Base-by-base conservation (phyloP, 2,888 invertebrate genomes). In the Xylocampa areola region DNA sequence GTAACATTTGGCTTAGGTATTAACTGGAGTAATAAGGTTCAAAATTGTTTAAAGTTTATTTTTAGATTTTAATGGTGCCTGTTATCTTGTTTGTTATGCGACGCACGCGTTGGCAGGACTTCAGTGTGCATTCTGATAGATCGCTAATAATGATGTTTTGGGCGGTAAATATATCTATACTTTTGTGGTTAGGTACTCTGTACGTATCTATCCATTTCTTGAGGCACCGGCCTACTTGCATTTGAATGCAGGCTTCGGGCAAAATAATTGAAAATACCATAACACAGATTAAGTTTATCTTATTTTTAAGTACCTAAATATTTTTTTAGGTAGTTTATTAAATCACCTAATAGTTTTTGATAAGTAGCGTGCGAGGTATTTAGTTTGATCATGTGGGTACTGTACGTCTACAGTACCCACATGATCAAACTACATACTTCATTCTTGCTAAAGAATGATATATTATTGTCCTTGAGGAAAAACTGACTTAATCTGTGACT, bases 121-220 rank as follows among this genome's bases (percentile, higher is more conserved):
- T 77, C 74, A 75, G 76, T 68, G 68, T 76, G 80, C 77, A 85
- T 86, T 81, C 80, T 81, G 84, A 88, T 83, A 75, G 79, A 78
- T 78, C 66, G 73, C 74, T 86, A 85, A 85, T 86, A 81, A 80
- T 70, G 72, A 80, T 81, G 76, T 81, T 83, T 82, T 77, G 74
- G 67, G 54, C 55, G 70, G 71, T 63, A 60, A 73, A 70, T 71
- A 50, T 59, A n/a, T n/a, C n/a, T n/a, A 75, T 77, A 73, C 60
- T 61, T 70, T 64, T 55, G 51, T n/a, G n/a, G n/a, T n/a, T 58
- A 32, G 35, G 17, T 33, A 16, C 33, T 35, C n/a, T n/a, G n/a
- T n/a, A n/a, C n/a, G 5, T 21, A 21, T 21, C 21, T 16, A 33
- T 35, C 33, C 36, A 39, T 13, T 23, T 41, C 23, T 5, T 21